Conservation (phyloP, 2,888 invertebrate species). For the Pantelozetes paolii region DNA sequence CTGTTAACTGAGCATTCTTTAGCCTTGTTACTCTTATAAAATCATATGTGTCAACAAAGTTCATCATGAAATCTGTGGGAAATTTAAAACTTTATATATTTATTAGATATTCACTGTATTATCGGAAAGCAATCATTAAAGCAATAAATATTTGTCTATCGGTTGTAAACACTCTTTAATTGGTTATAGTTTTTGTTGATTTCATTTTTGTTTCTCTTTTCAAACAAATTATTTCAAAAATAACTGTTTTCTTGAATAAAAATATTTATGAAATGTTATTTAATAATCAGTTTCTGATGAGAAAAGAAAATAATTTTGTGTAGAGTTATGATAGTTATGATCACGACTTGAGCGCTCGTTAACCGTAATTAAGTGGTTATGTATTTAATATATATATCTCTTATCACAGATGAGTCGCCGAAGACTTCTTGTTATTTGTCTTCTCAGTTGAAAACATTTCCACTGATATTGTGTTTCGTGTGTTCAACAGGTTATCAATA, state of each 20-base stretch:
- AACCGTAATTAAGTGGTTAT: conserved; percentile 20
- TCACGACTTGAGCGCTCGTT: conserved; percentile 1
- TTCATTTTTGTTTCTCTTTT: not conserved
- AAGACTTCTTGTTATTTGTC: not conserved
- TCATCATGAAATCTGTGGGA: no score
- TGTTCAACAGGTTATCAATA: not conserved
- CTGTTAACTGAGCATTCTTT: no score
- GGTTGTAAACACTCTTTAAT: no score
- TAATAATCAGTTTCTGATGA: no score
- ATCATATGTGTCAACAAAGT: no score
- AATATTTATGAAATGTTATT: not conserved
- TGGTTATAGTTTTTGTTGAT: not conserved
- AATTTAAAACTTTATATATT: no score
- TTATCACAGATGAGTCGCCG: not conserved
- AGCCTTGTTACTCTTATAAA: no score
- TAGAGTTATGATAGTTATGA: not conserved
- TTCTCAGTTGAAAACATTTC: no score
- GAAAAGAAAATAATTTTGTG: not conserved
- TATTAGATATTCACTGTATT: no score
- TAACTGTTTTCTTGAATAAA: not conserved
- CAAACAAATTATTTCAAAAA: not conserved
- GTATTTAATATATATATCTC: not conserved
- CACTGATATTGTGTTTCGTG: not conserved
- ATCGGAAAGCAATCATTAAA: no score
- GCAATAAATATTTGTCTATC: no score